Evolutionary conservation across 2,888 invertebrate species (phyloP).

Genomic region (Aromia moschata): DNA sequence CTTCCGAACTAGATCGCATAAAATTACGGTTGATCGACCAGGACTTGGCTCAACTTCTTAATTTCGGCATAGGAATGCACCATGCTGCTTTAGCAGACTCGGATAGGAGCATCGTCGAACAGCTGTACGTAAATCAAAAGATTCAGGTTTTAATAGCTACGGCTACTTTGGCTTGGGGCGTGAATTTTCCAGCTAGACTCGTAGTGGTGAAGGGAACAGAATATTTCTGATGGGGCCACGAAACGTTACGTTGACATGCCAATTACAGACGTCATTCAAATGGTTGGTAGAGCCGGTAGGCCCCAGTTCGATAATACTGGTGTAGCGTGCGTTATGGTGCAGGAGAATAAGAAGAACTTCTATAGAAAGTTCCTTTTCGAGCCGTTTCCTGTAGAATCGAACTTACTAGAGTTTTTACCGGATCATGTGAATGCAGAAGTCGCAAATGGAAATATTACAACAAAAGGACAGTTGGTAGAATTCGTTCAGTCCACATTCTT

Average conservation of each 20-base stretch:
- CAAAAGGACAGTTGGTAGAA: slow-evolving; percentile 92
- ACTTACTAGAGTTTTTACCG: slow-evolving; percentile 86
- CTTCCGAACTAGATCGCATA: slow-evolving; percentile 84
- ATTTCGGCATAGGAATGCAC: slow-evolving; percentile 98
- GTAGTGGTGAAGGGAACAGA: slow-evolving; percentile 97
- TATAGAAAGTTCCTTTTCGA: slow-evolving; percentile 99
- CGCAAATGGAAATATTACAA: slow-evolving; percentile 93
- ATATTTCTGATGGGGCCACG: slow-evolving; percentile 96
- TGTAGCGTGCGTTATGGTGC: slow-evolving; percentile 87
- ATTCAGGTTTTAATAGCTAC: slow-evolving; percentile 97
- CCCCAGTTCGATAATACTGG: slow-evolving; percentile 97
- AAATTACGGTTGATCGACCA: slow-evolving; percentile 77
- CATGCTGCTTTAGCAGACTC: slow-evolving; percentile 96
- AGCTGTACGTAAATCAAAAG: slow-evolving; percentile 92
- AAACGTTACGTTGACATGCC: slow-evolving; percentile 99
- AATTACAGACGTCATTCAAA: slow-evolving; percentile 98
- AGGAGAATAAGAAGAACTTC: slow-evolving; percentile 97
- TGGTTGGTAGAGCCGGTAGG: slow-evolving; percentile 99
- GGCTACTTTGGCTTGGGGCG: slow-evolving; percentile 98
- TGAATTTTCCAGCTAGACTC: slow-evolving; percentile 97
- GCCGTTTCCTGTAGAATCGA: slow-evolving; percentile 99
- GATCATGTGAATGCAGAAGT: slow-evolving; percentile 98
- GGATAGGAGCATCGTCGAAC: slow-evolving; percentile 91
- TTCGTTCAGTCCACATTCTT: slow-evolving; percentile 99
- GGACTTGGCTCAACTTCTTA: slow-evolving; percentile 90